phyloP scores from a whole-genome alignment of 2,888 invertebrate genomes.

The Drosophila neotestacea region DNA sequence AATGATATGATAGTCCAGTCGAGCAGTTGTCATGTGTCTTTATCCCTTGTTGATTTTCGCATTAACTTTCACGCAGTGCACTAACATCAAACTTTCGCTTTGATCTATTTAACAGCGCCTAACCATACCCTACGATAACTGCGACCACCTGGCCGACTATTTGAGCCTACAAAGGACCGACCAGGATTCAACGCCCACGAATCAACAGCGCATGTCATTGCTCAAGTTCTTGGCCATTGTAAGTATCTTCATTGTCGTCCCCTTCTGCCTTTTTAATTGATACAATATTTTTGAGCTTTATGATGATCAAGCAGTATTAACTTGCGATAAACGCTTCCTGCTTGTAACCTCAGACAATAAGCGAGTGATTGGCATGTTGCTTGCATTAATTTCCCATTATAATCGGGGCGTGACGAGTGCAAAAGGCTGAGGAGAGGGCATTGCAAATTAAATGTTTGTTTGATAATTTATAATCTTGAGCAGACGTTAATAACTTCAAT shows the following conservation, averaged over 20 bases:
- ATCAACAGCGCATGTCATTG: constrained; percentile 83
- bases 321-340: constrained; percentile 58
- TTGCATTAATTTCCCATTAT: constrained; percentile 72
- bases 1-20: not conserved
- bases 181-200: constrained; percentile 54
- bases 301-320: constrained; percentile 42
- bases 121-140: constrained; percentile 69
- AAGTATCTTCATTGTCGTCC: constrained; percentile 86
- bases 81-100: constrained; percentile 37
- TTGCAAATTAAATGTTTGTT: constrained; percentile 54
- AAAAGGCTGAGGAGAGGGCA: not conserved
- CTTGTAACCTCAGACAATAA: constrained; percentile 66
- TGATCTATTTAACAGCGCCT: constrained; percentile 71
- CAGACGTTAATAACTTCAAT: constrained; percentile 39
- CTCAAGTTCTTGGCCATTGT: constrained; percentile 93
- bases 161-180: constrained; percentile 63
- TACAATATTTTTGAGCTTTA: constrained; percentile 24
- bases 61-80: constrained; percentile 33
- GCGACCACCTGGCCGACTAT: constrained; percentile 82
- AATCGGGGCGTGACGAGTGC: constrained; percentile 19
- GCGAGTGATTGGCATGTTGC: constrained; percentile 55
- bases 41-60: not conserved
- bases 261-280: not conserved
- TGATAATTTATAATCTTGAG: constrained; percentile 64
- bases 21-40: not conserved